These are phyloP conservation scores for Bombus confusus DNA, from an alignment of 1,140 invertebrate species.

Conservation along the genomic window DNA sequence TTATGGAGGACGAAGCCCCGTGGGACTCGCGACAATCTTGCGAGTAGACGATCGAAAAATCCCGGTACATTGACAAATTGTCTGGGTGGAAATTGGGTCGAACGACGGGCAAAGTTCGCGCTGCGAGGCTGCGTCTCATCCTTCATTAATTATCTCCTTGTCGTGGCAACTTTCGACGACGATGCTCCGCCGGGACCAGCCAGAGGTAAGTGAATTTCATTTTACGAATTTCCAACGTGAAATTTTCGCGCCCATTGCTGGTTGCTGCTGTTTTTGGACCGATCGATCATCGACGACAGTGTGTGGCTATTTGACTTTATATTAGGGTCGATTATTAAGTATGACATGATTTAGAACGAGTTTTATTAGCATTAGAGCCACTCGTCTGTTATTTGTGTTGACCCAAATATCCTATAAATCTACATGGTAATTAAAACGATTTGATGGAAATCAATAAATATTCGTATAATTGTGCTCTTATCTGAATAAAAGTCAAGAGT, in stretches of 20 bases:
- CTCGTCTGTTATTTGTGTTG: not conserved
- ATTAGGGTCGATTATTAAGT: not conserved
- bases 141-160: constrained; percentile 64
- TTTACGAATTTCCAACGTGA: constrained; percentile 45
- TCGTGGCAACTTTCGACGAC: constrained; percentile 55
- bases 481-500: too few relatives aligned
- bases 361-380: too few relatives aligned
- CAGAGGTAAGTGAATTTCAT: constrained; percentile 63
- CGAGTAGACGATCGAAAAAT: constrained; percentile 58
- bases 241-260: constrained; percentile 31
- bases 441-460: too few relatives aligned
- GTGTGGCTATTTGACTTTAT: not conserved
- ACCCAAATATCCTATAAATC: not conserved
- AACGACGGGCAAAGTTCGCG: constrained; percentile 50
- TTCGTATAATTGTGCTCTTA: too few relatives aligned
- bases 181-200: constrained; percentile 13
- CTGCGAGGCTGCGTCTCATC: constrained; percentile 56
- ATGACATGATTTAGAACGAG: not conserved
- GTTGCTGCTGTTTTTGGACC: not conserved
- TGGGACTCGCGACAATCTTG: constrained; percentile 21
- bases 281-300: constrained; percentile 16
- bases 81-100: constrained; percentile 59
- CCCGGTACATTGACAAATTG: constrained; percentile 62
- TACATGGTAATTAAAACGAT: too few relatives aligned
- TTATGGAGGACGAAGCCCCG: not conserved